phyloP scores from a whole-genome alignment of 1,140 invertebrate species.

The Zaprionus kolodkinae region DNA sequence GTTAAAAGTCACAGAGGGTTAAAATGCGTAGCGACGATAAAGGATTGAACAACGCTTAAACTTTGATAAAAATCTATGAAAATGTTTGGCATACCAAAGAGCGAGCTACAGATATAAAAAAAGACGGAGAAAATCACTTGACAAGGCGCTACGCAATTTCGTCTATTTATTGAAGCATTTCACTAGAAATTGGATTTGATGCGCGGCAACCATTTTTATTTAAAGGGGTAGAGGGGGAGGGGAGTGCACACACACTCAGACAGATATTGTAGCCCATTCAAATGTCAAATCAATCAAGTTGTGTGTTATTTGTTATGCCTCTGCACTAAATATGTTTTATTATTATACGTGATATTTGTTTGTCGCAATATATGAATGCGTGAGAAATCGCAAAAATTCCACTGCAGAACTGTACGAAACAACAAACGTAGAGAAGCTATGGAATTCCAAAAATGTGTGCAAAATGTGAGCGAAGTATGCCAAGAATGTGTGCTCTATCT shows the following conservation, averaged over 20 bases:
- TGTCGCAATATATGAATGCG: slow-evolving; percentile 32
- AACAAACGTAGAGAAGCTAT: too few species aligned
- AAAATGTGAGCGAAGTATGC: not conserved
- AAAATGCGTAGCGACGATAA: slow-evolving; percentile 6
- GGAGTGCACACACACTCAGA: too few species aligned
- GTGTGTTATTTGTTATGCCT: not conserved
- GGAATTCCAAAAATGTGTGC: slow-evolving; percentile 26
- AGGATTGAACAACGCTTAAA: slow-evolving; percentile 7
- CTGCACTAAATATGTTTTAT: not conserved
- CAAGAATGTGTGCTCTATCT: not conserved
- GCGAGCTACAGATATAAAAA: too few species aligned
- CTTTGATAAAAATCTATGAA: slow-evolving; percentile 12
- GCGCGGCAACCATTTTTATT: not conserved
- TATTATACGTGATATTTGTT: slow-evolving; percentile 9
- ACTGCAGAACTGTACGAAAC: slow-evolving; percentile 3
- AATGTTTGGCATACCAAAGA: slow-evolving; percentile 26
- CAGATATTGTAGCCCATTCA: not conserved
- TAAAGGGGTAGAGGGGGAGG: not conserved
- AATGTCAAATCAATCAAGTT: slow-evolving; percentile 5
- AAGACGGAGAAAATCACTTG: slow-evolving; percentile 6
- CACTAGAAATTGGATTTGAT: slow-evolving; percentile 10
- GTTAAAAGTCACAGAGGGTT: slow-evolving; percentile 10
- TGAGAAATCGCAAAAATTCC: slow-evolving; percentile 25
- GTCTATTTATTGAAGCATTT: slow-evolving; percentile 22
- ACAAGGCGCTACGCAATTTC: slow-evolving; percentile 8